A percentile compares a stretch with the other conserved stretches of the same genome.
phyloP scores from a whole-genome alignment of 2,797 vertebrate genomes.

The Distichodus sexfasciatus region DNA sequence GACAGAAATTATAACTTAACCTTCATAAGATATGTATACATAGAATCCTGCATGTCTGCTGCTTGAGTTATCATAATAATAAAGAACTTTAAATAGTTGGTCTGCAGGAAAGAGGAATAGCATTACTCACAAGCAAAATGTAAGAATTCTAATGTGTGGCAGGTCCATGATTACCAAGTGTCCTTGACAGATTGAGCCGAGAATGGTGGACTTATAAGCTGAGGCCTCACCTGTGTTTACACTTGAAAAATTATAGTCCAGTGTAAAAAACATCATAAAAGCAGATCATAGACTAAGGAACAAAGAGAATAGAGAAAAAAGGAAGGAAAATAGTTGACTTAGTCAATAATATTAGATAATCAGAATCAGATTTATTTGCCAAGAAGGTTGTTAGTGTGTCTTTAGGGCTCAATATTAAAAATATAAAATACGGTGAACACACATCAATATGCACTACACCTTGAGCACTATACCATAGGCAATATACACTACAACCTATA shows the following conservation, averaged over 20 bases:
- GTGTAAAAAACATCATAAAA: constrained; percentile 17
- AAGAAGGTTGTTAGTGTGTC: too few relatives aligned
- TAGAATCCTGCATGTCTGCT: not conserved
- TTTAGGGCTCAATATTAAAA: too few relatives aligned
- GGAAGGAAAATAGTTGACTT: not conserved
- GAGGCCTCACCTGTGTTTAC: constrained; percentile 45
- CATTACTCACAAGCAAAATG: constrained; percentile 39
- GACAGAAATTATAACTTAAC: not conserved
- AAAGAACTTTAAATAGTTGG: not conserved
- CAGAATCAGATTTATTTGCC: too few relatives aligned
- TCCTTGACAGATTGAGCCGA: constrained; percentile 2
- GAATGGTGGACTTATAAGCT: constrained; percentile 10
- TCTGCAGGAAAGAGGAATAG: constrained; percentile 27
- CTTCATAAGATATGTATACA: not conserved
- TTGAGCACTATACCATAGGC: too few relatives aligned
- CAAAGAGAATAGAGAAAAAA: not conserved
- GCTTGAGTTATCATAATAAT: not conserved
- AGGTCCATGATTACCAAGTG: not conserved
- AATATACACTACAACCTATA: too few relatives aligned
- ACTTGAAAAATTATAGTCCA: constrained; percentile 1
- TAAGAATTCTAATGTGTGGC: constrained; percentile 11
- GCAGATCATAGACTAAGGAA: constrained; percentile 15
- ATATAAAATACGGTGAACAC: too few relatives aligned
- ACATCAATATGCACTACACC: too few relatives aligned
- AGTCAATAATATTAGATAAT: not conserved